Evolutionary conservation across 2,113 vertebrate genomes (phyloP).

Genomic region (Macheiramphus alcinus): DNA sequence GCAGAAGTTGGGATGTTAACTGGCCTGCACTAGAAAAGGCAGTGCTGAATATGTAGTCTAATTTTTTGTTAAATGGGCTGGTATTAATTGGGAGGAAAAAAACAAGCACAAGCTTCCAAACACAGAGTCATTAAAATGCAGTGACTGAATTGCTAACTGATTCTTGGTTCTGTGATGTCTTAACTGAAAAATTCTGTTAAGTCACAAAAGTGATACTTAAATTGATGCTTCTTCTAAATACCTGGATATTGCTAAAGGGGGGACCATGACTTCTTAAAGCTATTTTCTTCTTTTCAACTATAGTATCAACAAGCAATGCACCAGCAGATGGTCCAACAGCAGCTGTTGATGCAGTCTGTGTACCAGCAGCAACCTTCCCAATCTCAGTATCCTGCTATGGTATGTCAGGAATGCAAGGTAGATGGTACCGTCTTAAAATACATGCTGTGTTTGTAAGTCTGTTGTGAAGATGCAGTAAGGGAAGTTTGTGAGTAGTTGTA

Average conservation of each 20-base stretch:
- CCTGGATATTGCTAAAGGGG: background rate
- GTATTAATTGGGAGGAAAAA: background rate
- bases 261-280: background rate
- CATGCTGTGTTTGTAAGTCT: accelerated
- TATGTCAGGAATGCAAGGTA: slow-evolving; percentile 56
- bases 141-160: background rate
- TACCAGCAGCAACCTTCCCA: slow-evolving; percentile 81
- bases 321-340: slow-evolving; percentile 86
- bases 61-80: background rate
- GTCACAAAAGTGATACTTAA: background rate
- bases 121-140: background rate
- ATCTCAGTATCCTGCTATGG: slow-evolving; percentile 81
- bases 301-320: slow-evolving; percentile 89
- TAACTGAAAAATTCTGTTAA: background rate
- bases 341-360: slow-evolving; percentile 84
- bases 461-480: background rate
- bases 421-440: background rate
- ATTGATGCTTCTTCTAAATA: background rate
- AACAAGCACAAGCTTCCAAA: background rate
- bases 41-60: background rate
- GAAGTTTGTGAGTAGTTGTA: background rate
- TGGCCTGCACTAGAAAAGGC: background rate
- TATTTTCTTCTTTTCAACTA: background rate
- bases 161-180: background rate
- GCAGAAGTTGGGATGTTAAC: background rate